Percentiles rank a stretch among this genome's conserved stretches.
phyloP scores from a whole-genome alignment of 2,888 invertebrate species.

The Thymelicus lineola region DNA sequence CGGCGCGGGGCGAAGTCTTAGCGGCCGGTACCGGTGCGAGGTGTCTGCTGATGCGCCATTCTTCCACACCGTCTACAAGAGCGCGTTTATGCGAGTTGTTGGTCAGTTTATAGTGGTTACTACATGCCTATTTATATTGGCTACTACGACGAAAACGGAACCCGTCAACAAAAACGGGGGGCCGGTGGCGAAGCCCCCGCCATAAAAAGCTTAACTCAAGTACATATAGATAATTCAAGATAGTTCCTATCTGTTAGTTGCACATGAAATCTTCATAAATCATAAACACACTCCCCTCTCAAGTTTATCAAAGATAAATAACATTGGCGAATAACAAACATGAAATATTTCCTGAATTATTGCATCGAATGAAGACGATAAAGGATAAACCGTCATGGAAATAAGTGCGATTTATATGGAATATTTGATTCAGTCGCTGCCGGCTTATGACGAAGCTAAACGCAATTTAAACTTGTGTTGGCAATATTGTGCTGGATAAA shows the following conservation, averaged over 20 bases:
- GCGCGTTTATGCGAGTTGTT: constrained; percentile 89
- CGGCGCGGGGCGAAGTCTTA: constrained; percentile 87
- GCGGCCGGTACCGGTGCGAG: constrained; percentile 90
- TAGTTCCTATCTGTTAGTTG: too few species aligned
- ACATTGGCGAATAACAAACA: background rate
- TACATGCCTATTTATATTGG: constrained; percentile 47
- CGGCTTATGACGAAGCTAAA: constrained; percentile 43
- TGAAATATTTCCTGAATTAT: constrained; percentile 20
- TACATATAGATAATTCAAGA: too few species aligned
- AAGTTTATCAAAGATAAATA: background rate
- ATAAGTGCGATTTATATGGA: constrained; percentile 40
- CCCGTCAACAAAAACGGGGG: too few species aligned
- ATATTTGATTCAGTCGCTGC: constrained; percentile 44
- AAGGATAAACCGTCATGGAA: constrained; percentile 18
- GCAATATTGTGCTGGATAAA: constrained; percentile 43
- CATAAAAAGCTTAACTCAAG: too few species aligned
- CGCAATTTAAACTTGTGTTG: constrained; percentile 39
- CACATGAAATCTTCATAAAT: too few species aligned
- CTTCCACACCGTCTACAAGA: constrained; percentile 88
- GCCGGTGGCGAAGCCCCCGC: too few species aligned
- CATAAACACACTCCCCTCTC: background rate
- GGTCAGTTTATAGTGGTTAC: constrained; percentile 80
- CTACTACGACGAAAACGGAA: too few species aligned
- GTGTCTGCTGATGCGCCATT: constrained; percentile 90
- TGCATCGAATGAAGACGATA: constrained; percentile 7